Conservation (phyloP, 2,888 invertebrate genomes). For the Pteria penguin region DNA sequence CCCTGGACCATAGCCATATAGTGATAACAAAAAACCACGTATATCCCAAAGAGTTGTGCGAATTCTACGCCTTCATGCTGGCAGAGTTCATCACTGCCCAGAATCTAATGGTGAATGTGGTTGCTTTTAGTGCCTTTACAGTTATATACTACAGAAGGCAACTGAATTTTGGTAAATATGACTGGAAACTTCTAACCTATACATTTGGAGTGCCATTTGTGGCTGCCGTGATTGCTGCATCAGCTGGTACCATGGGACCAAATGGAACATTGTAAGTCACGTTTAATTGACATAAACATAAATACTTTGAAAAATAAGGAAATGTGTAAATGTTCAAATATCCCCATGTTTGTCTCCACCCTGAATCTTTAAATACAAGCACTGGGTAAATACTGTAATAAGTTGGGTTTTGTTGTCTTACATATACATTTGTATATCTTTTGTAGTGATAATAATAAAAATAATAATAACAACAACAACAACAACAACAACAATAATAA, state of each 20-base stretch:
- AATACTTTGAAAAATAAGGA: too few relatives aligned
- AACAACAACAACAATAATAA: too few relatives aligned
- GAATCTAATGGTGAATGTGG: constrained; percentile 56
- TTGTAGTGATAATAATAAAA: too few relatives aligned
- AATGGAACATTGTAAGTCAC: constrained; percentile 56
- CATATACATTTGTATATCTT: too few relatives aligned
- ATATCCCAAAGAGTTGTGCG: constrained; percentile 50
- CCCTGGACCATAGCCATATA: constrained; percentile 56
- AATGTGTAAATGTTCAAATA: too few relatives aligned
- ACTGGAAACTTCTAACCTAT: constrained; percentile 51
- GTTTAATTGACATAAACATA: too few relatives aligned
- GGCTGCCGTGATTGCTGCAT: constrained; percentile 47
- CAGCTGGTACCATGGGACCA: constrained; percentile 49
- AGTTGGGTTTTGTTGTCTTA: too few relatives aligned
- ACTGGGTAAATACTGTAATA: too few relatives aligned
- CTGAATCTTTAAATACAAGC: too few relatives aligned
- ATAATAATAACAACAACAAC: too few relatives aligned
- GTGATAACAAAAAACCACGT: constrained; percentile 49
- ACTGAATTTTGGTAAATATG: constrained; percentile 48
- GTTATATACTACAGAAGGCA: constrained; percentile 52
- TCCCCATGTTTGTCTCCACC: too few relatives aligned
- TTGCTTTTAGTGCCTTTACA: constrained; percentile 55
- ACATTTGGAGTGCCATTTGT: constrained; percentile 54
- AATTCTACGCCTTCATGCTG: constrained; percentile 55
- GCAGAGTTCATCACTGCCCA: constrained; percentile 55